phyloP scores from a whole-genome alignment of 2,888 invertebrate species.

The Apodemia zela region DNA sequence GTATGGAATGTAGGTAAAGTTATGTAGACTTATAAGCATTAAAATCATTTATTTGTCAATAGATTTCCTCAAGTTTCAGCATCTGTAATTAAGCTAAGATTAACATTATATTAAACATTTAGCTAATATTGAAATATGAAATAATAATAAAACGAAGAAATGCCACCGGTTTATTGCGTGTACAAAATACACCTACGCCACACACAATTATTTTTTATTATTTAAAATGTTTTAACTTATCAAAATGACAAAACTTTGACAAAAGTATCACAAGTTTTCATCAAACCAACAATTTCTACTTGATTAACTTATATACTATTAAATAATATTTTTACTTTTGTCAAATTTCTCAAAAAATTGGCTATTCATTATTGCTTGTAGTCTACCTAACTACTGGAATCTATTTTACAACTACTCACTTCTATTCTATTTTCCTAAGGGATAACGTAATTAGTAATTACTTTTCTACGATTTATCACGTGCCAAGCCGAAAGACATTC shows the following conservation, averaged over 20 bases:
- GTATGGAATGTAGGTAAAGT: no score
- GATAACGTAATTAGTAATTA: conserved; percentile 1
- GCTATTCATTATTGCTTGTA: conserved; percentile 69
- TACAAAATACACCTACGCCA: no score
- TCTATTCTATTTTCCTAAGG: conserved; percentile 16
- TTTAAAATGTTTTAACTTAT: conserved; percentile 34
- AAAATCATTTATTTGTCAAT: no score
- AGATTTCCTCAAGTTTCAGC: no score
- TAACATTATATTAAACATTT: no score
- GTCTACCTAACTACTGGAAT: conserved; percentile 58
- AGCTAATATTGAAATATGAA: no score
- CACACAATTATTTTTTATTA: no score
- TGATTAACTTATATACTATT: conserved; percentile 12
- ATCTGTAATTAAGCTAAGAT: no score
- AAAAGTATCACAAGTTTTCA: conserved; percentile 47
- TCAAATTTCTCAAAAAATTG: conserved; percentile 56
- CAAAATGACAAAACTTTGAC: conserved; percentile 56
- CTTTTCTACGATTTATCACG: conserved; percentile 1
- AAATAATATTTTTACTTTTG: conserved; percentile 28
- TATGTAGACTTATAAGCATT: no score
- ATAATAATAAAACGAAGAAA: no score
- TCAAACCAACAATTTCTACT: conserved; percentile 28
- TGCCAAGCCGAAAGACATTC: conserved; percentile 3
- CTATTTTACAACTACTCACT: conserved; percentile 18
- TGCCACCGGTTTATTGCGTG: no score